These are phyloP conservation scores for Wiebesia pumilae DNA, from an alignment of 1,140 invertebrate species.

Conservation along the genomic window DNA sequence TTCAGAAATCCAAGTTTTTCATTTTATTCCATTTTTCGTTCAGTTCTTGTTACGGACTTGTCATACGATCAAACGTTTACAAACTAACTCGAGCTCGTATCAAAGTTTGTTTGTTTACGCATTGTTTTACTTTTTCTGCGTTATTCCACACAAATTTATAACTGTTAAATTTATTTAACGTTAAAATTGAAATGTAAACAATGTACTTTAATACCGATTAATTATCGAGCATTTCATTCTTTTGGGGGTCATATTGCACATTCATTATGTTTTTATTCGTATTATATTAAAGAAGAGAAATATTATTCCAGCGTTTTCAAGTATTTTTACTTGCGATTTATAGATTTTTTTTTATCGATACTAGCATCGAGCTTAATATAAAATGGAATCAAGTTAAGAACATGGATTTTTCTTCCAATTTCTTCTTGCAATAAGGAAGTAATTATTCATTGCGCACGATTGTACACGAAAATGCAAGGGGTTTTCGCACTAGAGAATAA, in stretches of 20 bases:
- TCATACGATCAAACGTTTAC: no score
- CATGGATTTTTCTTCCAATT: constrained; percentile 2
- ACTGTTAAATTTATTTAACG: background rate
- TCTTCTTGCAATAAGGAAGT: background rate
- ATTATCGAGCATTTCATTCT: background rate
- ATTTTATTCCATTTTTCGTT: background rate
- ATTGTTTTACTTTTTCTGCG: no score
- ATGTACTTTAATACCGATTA: background rate
- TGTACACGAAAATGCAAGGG: background rate
- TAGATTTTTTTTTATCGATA: background rate
- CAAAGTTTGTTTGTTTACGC: no score
- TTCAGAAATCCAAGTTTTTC: constrained; percentile 11
- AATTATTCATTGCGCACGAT: background rate
- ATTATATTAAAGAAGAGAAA: no score
- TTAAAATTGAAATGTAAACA: background rate
- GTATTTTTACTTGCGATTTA: background rate
- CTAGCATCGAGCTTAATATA: background rate
- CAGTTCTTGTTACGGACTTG: no score
- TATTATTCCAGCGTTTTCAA: background rate
- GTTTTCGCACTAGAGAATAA: constrained; percentile 15
- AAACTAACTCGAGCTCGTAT: no score
- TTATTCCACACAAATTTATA: no score
- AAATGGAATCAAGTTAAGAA: background rate
- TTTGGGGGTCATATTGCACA: no score
- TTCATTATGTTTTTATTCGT: no score